Evolutionary conservation across 2,888 invertebrate species (phyloP).

Genomic region (Myopa tessellatipennis): DNA sequence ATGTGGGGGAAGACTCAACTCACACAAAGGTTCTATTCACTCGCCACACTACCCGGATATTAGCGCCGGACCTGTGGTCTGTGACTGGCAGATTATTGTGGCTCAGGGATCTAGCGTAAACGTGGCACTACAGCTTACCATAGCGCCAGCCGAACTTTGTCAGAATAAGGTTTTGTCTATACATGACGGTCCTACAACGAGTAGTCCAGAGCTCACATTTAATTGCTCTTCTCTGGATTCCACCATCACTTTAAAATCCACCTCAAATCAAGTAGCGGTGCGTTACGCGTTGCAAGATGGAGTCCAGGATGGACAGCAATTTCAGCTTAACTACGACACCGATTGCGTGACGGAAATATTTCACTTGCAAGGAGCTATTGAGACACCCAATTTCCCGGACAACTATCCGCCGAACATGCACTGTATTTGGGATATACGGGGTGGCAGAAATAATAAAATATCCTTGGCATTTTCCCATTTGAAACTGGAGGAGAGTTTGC

Average conservation of each 20-base stretch:
- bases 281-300: constrained; percentile 53
- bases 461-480: constrained; percentile 87
- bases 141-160: constrained; percentile 69
- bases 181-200: constrained; percentile 57
- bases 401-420: constrained; percentile 74
- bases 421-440: constrained; percentile 83
- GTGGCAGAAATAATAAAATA: constrained; percentile 80
- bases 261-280: constrained; percentile 56
- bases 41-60: constrained; percentile 82
- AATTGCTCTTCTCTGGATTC: constrained; percentile 49
- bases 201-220: constrained; percentile 48
- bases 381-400: constrained; percentile 87
- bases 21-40: constrained; percentile 79
- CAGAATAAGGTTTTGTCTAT: constrained; percentile 68
- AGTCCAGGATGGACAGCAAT: constrained; percentile 49
- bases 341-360: constrained; percentile 55
- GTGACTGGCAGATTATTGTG: constrained; percentile 83
- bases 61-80: constrained; percentile 78
- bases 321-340: constrained; percentile 57
- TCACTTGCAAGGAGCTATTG: constrained; percentile 77
- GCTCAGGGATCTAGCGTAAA: constrained; percentile 78
- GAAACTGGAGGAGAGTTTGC: constrained; percentile 69
- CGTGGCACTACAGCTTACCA: constrained; percentile 73
- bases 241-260: constrained; percentile 50
- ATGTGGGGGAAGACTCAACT: constrained; percentile 84